These are phyloP conservation scores for Cryptoprocta ferox DNA, from an alignment of 2,797 vertebrate species.

Conservation along the genomic window DNA sequence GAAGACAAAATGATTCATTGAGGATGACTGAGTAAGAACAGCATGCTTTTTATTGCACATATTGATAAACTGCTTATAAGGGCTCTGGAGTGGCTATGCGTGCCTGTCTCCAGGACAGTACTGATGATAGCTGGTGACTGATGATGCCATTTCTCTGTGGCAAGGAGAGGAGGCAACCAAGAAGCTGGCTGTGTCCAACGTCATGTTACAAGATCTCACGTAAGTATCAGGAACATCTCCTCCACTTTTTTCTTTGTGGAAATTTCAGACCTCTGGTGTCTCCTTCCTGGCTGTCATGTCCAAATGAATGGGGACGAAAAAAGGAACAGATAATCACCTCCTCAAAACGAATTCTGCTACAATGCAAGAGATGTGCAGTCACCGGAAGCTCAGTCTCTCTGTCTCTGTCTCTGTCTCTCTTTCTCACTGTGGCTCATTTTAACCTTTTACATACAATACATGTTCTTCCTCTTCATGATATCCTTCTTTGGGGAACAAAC, in stretches of 20 bases:
- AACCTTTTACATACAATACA: background rate
- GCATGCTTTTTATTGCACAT: too few relatives aligned
- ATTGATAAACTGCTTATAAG: background rate
- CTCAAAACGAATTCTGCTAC: background rate
- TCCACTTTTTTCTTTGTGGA: accelerated
- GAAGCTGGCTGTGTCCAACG: accelerated
- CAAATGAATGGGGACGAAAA: background rate
- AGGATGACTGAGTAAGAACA: background rate
- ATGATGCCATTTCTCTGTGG: accelerated
- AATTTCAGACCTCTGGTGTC: too few relatives aligned
- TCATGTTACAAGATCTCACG: accelerated
- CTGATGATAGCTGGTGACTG: accelerated
- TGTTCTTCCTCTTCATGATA: background rate
- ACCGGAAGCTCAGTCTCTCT: background rate
- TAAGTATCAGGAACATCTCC: too few relatives aligned
- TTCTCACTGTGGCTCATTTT: background rate
- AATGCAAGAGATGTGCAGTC: accelerated
- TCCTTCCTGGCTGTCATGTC: too few relatives aligned
- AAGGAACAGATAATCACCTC: too few relatives aligned
- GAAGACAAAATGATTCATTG: background rate
- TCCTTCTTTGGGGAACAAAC: background rate
- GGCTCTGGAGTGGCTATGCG: background rate
- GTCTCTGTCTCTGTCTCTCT: too few relatives aligned
- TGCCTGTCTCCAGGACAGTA: accelerated
- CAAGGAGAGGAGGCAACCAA: background rate